phyloP scores from a whole-genome alignment of 2,797 vertebrate genomes.

The Anas bernieri region DNA sequence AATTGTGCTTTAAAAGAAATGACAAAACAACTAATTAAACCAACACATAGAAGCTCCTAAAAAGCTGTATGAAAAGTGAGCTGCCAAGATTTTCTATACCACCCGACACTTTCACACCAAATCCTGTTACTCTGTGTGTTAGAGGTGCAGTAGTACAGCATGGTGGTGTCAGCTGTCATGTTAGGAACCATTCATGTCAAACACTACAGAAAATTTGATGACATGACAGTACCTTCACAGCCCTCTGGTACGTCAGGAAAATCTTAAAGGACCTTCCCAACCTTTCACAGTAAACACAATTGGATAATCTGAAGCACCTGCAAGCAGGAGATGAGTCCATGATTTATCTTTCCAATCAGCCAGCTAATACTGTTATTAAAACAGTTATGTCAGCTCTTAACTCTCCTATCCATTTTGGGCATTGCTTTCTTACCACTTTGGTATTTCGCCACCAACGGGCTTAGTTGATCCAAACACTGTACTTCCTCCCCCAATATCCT shows the following conservation, averaged over 20 bases:
- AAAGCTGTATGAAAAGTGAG: constrained; percentile 33
- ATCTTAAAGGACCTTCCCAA: constrained; percentile 57
- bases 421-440: background rate
- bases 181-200: constrained; percentile 43
- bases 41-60: constrained; percentile 41
- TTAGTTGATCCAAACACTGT: background rate
- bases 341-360: constrained; percentile 19
- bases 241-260: constrained; percentile 50
- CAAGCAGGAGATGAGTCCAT: constrained; percentile 40
- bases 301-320: constrained; percentile 51
- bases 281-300: constrained; percentile 70
- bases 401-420: background rate
- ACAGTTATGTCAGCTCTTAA: constrained; percentile 56
- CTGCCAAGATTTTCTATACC: background rate
- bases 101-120: background rate
- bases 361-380: constrained; percentile 58
- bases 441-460: constrained; percentile 32
- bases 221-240: constrained; percentile 63
- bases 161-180: background rate
- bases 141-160: constrained; percentile 27
- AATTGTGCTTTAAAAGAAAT: background rate
- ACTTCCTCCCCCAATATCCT: background rate
- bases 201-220: background rate
- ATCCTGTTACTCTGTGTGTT: constrained; percentile 20
- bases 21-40: background rate